phyloP scores from a whole-genome alignment of 2,113 vertebrate species.

The Hydrochoerus hydrochaeris region DNA sequence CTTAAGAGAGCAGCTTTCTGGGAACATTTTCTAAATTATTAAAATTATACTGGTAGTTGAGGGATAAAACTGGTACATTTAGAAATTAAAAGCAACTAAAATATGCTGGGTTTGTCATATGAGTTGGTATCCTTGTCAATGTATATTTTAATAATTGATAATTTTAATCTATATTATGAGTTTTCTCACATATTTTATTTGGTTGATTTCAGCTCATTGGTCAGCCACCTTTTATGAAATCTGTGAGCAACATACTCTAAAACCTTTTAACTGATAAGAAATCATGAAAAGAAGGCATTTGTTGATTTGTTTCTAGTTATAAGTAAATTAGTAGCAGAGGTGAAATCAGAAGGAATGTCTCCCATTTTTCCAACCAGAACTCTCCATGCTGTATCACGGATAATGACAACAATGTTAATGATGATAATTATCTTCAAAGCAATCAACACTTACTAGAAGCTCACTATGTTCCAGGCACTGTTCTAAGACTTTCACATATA shows the following conservation, averaged over 20 bases:
- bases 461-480: conserved; percentile 5
- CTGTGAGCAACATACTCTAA: neutral
- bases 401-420: neutral
- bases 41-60: conserved; percentile 37
- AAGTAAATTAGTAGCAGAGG: conserved; percentile 18
- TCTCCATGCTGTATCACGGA: neutral
- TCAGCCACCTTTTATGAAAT: conserved; percentile 4
- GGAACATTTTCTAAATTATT: conserved; percentile 15
- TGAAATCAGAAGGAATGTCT: conserved; percentile 50
- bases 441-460: conserved; percentile 34
- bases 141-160: conserved; percentile 32
- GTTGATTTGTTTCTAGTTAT: neutral
- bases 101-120: conserved; percentile 11
- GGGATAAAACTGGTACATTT: neutral
- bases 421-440: conserved; percentile 28
- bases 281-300: conserved; percentile 46
- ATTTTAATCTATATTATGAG: conserved; percentile 48
- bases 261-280: conserved; percentile 35
- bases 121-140: conserved; percentile 22
- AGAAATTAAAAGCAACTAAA: conserved; percentile 49
- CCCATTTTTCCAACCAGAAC: conserved; percentile 17
- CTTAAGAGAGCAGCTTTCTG: conserved; percentile 27
- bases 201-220: conserved; percentile 19
- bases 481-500: conserved; percentile 19
- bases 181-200: conserved; percentile 41